phyloP scores from a whole-genome alignment of 2,797 vertebrate species.

The Malurus splendens region DNA sequence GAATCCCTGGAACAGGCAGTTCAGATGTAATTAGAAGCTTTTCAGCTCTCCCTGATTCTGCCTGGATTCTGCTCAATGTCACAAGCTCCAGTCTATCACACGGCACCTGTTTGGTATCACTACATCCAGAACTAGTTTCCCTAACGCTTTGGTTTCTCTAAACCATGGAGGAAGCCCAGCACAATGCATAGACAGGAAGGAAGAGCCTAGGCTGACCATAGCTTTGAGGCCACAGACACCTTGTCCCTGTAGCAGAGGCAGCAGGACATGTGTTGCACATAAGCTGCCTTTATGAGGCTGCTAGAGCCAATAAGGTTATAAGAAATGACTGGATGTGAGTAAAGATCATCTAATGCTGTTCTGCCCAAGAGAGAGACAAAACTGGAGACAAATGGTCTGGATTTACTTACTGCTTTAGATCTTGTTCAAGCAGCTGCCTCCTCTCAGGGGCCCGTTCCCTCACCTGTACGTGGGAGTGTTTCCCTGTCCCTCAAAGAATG shows the following conservation, averaged over 20 bases:
- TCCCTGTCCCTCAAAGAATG: background rate
- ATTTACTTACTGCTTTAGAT: background rate
- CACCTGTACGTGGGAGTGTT: rapidly evolving
- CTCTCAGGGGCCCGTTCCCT: background rate
- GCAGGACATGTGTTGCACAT: background rate
- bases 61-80: background rate
- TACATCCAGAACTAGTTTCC: background rate
- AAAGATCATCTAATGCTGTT: background rate
- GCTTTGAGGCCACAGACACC: background rate
- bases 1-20: background rate
- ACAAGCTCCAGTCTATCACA: background rate
- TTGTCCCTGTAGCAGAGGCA: background rate
- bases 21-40: background rate
- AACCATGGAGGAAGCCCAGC: background rate
- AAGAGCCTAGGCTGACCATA: background rate
- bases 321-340: background rate
- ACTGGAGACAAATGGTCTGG: background rate
- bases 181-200: background rate
- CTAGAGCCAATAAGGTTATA: background rate
- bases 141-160: background rate
- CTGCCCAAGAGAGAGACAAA: background rate
- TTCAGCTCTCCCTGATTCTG: background rate
- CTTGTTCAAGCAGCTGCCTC: background rate
- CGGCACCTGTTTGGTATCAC: background rate
- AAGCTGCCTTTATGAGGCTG: background rate